Conservation (phyloP, 1,140 invertebrate species). For the Drosophila albomicans region DNA sequence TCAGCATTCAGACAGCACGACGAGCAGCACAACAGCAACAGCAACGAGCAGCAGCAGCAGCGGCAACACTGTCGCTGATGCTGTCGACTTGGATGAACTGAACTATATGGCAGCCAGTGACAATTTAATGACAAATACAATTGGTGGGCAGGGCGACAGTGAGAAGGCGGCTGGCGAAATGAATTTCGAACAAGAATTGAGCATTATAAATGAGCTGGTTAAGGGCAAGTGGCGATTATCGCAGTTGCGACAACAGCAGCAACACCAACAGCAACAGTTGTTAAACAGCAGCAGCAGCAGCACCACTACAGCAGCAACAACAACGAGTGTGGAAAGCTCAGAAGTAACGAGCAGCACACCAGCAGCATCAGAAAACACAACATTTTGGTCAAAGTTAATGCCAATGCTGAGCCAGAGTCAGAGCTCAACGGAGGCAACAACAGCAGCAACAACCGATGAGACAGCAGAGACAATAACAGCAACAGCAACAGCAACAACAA, state of each 20-base stretch:
- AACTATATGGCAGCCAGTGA: constrained; percentile 62
- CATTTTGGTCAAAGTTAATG: constrained; percentile 32
- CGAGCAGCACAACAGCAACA: constrained; percentile 32
- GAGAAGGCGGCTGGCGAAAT: constrained; percentile 62
- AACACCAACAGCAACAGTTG: constrained; percentile 34
- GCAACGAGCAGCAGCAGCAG: constrained; percentile 24
- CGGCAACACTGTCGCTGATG: constrained; percentile 15
- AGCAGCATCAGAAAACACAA: constrained; percentile 28
- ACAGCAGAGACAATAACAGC: constrained; percentile 28
- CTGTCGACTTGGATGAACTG: constrained; percentile 36
- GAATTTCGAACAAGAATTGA: constrained; percentile 73
- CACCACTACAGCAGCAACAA: constrained; percentile 29
- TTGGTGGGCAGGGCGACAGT: constrained; percentile 42
- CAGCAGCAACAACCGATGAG: not conserved
- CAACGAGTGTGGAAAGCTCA: constrained; percentile 24
- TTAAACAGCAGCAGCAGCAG: constrained; percentile 11
- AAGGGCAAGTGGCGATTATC: constrained; percentile 57
- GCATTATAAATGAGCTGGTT: constrained; percentile 80
- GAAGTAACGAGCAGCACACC: constrained; percentile 37
- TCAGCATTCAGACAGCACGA: constrained; percentile 60
- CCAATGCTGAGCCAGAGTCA: constrained; percentile 6
- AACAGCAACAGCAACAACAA: constrained; percentile 32
- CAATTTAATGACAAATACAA: constrained; percentile 76
- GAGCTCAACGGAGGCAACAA: constrained; percentile 17
- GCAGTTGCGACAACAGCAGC: constrained; percentile 53